These are phyloP conservation scores for Prunella himalayana DNA, from an alignment of 2,113 vertebrate genomes.

Conservation along the genomic window DNA sequence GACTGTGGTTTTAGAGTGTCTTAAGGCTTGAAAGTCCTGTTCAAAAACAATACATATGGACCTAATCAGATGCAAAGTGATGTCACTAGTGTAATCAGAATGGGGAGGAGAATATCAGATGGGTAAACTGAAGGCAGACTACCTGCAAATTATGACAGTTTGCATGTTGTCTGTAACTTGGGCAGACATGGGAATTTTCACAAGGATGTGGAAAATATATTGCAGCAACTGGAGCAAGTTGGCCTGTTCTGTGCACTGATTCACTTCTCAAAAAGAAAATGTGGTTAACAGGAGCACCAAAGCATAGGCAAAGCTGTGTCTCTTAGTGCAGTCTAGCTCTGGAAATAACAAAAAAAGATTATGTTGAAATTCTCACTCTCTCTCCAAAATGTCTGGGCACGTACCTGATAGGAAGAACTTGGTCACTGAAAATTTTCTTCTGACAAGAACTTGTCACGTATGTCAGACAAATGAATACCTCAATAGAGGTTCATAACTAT, in stretches of 20 bases:
- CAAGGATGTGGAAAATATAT: not conserved
- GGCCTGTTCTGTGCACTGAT: not conserved
- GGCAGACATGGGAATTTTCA: not conserved
- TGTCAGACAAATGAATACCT: not conserved
- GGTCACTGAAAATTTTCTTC: not conserved
- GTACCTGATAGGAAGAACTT: not conserved
- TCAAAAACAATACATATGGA: rapidly evolving
- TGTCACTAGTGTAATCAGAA: not conserved
- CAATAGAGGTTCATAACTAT: not conserved
- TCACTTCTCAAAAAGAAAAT: not conserved
- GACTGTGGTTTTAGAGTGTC: not conserved
- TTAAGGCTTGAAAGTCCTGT: not conserved
- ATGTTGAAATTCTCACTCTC: not conserved
- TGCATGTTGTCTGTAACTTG: not conserved
- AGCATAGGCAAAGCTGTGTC: not conserved
- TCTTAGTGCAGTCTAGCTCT: not conserved
- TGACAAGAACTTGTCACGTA: not conserved
- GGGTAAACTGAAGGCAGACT: not conserved
- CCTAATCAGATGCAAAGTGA: not conserved
- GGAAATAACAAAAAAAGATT: not conserved
- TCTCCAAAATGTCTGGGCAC: not conserved
- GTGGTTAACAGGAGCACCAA: not conserved
- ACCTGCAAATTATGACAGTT: not conserved
- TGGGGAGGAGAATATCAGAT: not conserved
- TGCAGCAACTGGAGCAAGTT: not conserved